Conservation (phyloP, 1,140 invertebrate genomes). For the Drosophila subpulchrella region DNA sequence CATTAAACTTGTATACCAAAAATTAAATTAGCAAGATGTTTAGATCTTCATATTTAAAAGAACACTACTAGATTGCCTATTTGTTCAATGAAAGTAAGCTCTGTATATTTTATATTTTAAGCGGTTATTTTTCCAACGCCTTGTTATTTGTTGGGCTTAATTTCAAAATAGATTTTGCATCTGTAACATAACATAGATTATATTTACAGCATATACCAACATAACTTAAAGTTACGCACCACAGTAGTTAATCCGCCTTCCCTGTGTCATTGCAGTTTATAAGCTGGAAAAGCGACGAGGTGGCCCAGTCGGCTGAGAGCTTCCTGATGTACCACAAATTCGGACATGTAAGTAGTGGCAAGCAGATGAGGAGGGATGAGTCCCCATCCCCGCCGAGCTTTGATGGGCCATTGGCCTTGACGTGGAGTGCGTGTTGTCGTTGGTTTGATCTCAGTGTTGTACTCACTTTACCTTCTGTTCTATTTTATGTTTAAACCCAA, state of each 20-base stretch:
- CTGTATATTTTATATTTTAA: too few relatives aligned
- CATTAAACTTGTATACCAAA: too few relatives aligned
- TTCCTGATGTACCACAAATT: conserved; percentile 96
- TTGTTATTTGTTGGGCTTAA: too few relatives aligned
- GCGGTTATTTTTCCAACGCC: too few relatives aligned
- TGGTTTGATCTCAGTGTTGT: conserved; percentile 59
- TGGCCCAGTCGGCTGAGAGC: conserved; percentile 92
- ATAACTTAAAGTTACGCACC: too few relatives aligned
- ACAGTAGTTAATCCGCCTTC: conserved; percentile 22
- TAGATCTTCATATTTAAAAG: too few relatives aligned
- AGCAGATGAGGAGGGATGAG: neutral
- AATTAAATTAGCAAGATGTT: too few relatives aligned
- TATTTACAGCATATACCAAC: too few relatives aligned
- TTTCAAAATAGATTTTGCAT: too few relatives aligned
- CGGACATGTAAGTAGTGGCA: conserved; percentile 91
- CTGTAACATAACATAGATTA: too few relatives aligned
- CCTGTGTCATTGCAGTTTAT: conserved; percentile 86
- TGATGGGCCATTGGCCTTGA: conserved; percentile 8
- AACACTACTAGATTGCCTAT: too few relatives aligned
- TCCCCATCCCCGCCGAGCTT: neutral
- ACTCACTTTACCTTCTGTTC: conserved; percentile 67
- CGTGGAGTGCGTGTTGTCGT: conserved; percentile 51
- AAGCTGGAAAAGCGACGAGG: conserved; percentile 89
- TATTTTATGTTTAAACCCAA: conserved; percentile 72
- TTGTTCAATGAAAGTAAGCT: too few relatives aligned